Conservation (phyloP, 1,140 invertebrate species). For the Gerris buenoi region DNA sequence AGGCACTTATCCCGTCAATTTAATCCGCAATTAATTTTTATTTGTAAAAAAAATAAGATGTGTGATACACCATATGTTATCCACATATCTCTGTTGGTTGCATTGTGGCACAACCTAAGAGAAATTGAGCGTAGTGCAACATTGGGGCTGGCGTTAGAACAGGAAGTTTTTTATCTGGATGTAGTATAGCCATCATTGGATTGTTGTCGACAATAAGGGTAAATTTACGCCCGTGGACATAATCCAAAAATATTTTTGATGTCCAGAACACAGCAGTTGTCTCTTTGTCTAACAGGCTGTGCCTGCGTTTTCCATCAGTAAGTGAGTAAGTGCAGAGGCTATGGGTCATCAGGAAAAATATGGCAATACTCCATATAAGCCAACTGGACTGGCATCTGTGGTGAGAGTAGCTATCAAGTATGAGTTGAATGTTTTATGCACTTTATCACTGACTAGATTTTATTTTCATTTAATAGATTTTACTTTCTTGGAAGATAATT, state of each 20-base stretch:
- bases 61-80: too few species aligned
- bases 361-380: neutral
- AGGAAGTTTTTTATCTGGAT: constrained; percentile 12
- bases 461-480: neutral
- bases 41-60: too few species aligned
- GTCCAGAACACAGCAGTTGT: constrained; percentile 34
- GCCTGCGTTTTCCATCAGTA: constrained; percentile 28
- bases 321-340: neutral
- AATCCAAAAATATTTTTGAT: constrained; percentile 37
- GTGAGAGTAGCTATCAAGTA: neutral
- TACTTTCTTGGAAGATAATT: neutral
- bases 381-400: neutral
- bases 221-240: constrained; percentile 32
- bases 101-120: constrained; percentile 26
- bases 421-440: neutral
- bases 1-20: too few species aligned
- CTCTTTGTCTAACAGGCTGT: constrained; percentile 38
- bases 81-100: too few species aligned
- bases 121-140: constrained; percentile 15
- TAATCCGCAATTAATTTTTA: too few species aligned
- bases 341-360: neutral
- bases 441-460: neutral
- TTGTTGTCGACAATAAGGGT: constrained; percentile 24
- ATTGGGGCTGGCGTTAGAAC: neutral
- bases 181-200: constrained; percentile 34